These are phyloP conservation scores for Heptranchias perlo DNA, from an alignment of 2,113 vertebrate genomes.

Conservation along the genomic window DNA sequence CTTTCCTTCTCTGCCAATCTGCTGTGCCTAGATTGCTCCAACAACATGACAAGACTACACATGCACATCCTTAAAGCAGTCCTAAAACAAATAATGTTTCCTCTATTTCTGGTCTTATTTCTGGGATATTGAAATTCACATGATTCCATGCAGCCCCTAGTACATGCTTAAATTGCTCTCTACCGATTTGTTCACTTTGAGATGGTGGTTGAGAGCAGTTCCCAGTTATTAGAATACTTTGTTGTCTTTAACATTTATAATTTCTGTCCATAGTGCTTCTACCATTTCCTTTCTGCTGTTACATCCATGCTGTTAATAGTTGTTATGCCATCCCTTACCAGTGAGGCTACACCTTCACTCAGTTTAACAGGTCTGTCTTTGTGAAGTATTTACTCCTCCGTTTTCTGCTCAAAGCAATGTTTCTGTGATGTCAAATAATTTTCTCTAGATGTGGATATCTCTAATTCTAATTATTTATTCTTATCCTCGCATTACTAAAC, in stretches of 20 bases:
- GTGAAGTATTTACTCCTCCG: not conserved
- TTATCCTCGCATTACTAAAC: not conserved
- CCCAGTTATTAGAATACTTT: not conserved
- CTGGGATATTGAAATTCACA: not conserved
- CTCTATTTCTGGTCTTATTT: not conserved
- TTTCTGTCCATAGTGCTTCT: not conserved
- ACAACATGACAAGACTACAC: not conserved
- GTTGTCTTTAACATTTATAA: not conserved
- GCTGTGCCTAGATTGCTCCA: not conserved
- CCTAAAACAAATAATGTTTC: not conserved
- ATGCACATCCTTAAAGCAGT: not conserved
- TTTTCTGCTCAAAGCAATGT: not conserved
- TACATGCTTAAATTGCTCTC: not conserved
- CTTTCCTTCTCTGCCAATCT: not conserved
- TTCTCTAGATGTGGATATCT: not conserved
- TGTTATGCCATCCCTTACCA: not conserved
- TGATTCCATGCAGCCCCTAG: not conserved
- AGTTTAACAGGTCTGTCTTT: not conserved
- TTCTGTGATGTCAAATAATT: not conserved
- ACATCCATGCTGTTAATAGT: not conserved
- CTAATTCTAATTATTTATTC: not conserved
- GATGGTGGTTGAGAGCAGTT: not conserved
- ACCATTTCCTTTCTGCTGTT: not conserved
- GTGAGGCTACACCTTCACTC: not conserved
- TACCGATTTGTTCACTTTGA: not conserved